Percentiles rank a stretch among this genome's conserved stretches.
phyloP scores from a whole-genome alignment of 2,113 vertebrate species.

The Rhizomys pruinosus region DNA sequence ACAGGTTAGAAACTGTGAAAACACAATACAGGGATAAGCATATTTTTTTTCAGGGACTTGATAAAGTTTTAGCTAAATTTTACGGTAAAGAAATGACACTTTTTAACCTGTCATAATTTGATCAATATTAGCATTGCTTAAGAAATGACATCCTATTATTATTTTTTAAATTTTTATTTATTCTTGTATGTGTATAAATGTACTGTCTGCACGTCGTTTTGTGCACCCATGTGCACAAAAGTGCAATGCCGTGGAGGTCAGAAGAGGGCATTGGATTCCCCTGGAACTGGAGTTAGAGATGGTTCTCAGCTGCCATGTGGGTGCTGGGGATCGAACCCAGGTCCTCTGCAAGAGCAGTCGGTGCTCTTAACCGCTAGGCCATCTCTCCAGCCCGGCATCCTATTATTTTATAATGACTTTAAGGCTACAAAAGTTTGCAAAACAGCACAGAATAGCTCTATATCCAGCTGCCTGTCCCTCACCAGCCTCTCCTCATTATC shows the following conservation, averaged over 20 bases:
- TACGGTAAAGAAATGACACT: constrained; percentile 39
- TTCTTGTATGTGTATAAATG: too few species aligned
- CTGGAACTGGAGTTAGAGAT: too few species aligned
- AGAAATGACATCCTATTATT: neutral
- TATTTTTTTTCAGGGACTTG: neutral
- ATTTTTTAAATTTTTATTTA: too few species aligned
- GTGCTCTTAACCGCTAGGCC: too few species aligned
- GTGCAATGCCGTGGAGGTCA: too few species aligned
- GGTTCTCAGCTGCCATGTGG: too few species aligned
- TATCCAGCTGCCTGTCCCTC: neutral
- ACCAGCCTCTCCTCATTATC: neutral
- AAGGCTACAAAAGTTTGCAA: neutral
- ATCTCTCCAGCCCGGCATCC: too few species aligned
- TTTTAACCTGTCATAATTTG: constrained; percentile 24
- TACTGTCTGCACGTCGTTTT: too few species aligned
- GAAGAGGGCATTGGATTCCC: too few species aligned
- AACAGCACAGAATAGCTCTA: neutral
- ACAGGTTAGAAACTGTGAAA: neutral
- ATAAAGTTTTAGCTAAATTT: neutral
- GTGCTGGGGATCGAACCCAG: too few species aligned
- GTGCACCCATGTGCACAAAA: too few species aligned
- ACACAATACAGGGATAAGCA: neutral
- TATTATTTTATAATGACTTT: constrained; percentile 18
- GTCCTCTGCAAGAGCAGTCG: too few species aligned
- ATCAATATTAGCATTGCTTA: neutral